Base-by-base conservation (phyloP, 2,888 invertebrate species). In the Punctoribates punctum region DNA sequence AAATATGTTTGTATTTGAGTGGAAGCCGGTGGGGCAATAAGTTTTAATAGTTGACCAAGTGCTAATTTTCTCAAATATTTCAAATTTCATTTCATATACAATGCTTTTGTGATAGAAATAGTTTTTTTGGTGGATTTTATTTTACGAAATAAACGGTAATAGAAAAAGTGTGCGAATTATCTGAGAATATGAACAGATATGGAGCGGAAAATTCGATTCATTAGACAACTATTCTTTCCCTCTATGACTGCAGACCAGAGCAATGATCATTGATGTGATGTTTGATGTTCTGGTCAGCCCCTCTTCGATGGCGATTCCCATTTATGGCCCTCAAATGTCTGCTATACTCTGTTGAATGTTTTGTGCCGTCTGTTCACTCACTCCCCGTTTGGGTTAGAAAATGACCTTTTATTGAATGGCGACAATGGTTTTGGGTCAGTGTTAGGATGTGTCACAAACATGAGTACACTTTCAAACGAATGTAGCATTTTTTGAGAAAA, bases 231-330 rank as follows among this genome's bases (percentile, higher is more conserved):
- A n/a, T n/a, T 51, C 20, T 51, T 51, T 6, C 20, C 20, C 5
- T 51, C 51, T 17, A 25, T 57, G 25, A 25, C 13, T 23, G 25
- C 15, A 1, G 5, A 20, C 38, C 6, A 20, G 1, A 67, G 29
- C 34, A 67, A 42, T 20, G 38, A 42, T 42, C 67, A 20, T n/a
- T 67, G 42, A 67, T 67, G 67, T 38, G 20, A 34, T 67, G 67
- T 67, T 42, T 67, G 20, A 34, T 67, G 67, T 67, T 67, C 42
- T 38, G 67, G 67, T 67, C 67, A 38, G 67, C n/a, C 38, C 38
- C 67, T 67, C 67, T n/a, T 67, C 42, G 42, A 67, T 67, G 38
- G 38, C n/a, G 42, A 42, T 67, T n/a, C 8, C 34, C 17, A 29
- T 29, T 67, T 67, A 67, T 67, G 38, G 15, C 29, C 15, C 17